phyloP scores from a whole-genome alignment of 1,140 invertebrate species.

The Diuraphis noxia region DNA sequence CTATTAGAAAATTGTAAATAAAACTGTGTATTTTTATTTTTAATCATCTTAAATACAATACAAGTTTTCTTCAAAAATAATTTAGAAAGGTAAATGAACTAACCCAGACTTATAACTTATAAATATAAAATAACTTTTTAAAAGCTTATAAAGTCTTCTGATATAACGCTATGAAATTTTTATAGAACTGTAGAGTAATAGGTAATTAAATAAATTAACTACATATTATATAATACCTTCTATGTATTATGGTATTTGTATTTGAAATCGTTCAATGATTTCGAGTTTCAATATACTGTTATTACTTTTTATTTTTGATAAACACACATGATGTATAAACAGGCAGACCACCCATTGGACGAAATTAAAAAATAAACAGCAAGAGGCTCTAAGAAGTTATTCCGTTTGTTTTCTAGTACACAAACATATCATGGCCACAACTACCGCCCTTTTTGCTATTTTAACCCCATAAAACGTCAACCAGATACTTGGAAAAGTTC shows the following conservation, averaged over 20 bases:
- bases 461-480: conserved; percentile 49
- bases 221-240: not conserved
- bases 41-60: not conserved
- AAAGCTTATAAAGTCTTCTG: not conserved
- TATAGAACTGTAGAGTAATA: not conserved
- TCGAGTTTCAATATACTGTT: not conserved
- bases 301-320: conserved; percentile 5
- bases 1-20: not conserved
- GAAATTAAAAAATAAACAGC: conserved; percentile 30
- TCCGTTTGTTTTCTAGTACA: conserved; percentile 15
- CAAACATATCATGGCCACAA: not conserved
- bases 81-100: not conserved
- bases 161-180: not conserved
- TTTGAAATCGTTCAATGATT: not conserved
- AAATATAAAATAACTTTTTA: not conserved
- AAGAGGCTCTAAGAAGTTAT: not conserved
- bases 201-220: not conserved
- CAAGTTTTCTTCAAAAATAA: not conserved
- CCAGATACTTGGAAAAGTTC: conserved; percentile 44
- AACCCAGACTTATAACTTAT: not conserved
- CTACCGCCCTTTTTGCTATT: conserved; percentile 34
- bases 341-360: not conserved
- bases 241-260: not conserved
- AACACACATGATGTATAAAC: not conserved
- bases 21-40: not conserved